phyloP scores from a whole-genome alignment of 2,797 vertebrate genomes.

The Sphenopsis melanotis region DNA sequence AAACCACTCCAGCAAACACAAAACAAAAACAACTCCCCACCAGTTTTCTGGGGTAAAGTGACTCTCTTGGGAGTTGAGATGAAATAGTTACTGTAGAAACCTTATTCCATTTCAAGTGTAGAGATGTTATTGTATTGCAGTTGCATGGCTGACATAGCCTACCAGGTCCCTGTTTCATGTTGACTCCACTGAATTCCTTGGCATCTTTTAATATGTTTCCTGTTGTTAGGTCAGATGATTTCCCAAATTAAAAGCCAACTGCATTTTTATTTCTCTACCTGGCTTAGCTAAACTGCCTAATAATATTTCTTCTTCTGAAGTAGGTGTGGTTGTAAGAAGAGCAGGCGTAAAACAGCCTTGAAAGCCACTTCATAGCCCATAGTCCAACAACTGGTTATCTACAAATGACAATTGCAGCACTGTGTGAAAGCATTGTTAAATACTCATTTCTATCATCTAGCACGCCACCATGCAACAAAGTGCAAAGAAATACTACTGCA shows the following conservation, averaged over 20 bases:
- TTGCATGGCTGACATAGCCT: not conserved
- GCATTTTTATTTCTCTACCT: not conserved
- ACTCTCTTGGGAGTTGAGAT: not conserved
- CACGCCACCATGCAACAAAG: not conserved
- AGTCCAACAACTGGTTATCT: not conserved
- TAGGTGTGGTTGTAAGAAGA: not conserved
- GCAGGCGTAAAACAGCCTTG: constrained; percentile 24
- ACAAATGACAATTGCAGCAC: not conserved
- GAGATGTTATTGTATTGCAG: not conserved
- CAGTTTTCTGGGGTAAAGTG: not conserved
- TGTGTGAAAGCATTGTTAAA: constrained; percentile 10
- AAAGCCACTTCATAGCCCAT: not conserved
- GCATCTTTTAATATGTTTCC: not conserved
- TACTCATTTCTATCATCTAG: constrained; percentile 6
- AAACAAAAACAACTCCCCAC: not conserved
- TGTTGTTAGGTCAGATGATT: not conserved
- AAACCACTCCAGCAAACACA: not conserved
- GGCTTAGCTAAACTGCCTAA: not conserved
- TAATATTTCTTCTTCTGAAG: not conserved
- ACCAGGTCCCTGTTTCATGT: not conserved
- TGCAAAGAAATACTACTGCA: constrained; percentile 36
- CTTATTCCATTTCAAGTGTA: not conserved
- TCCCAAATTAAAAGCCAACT: not conserved
- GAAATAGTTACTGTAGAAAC: not conserved
- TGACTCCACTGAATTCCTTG: not conserved